A percentile compares a stretch with the other conserved stretches of the same genome.
phyloP scores from a whole-genome alignment of 2,888 invertebrate species.

The Rhamphomyia laevipes region DNA sequence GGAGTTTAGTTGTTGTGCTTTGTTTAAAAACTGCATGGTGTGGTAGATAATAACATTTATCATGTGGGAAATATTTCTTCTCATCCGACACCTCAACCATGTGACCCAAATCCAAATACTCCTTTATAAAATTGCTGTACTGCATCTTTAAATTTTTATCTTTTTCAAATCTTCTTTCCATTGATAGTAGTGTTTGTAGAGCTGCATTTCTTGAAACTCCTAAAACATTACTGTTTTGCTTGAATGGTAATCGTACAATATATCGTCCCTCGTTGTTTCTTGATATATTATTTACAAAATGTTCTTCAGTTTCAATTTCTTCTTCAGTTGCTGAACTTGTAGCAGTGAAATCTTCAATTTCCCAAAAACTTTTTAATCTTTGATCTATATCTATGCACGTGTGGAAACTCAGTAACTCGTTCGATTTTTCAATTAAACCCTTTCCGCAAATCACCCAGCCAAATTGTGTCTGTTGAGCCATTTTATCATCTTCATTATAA shows the following conservation, averaged over 20 bases:
- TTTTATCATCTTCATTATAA: not conserved
- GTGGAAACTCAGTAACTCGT: not conserved
- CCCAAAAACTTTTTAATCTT: not conserved
- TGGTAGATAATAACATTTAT: not conserved
- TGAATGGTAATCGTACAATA: not conserved
- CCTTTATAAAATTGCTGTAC: not conserved
- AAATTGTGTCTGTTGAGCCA: constrained; percentile 6
- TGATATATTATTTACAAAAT: not conserved
- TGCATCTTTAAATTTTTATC: not conserved
- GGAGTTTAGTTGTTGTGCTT: constrained; percentile 1
- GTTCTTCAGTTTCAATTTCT: not conserved
- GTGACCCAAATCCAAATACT: not conserved
- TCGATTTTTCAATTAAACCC: not conserved
- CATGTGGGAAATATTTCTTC: not conserved
- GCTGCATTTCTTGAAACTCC: not conserved
- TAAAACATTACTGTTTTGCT: not conserved
- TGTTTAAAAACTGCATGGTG: constrained; percentile 5
- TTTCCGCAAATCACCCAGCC: constrained; percentile 7
- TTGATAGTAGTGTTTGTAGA: not conserved
- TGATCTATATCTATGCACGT: not conserved
- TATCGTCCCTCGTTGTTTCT: not conserved
- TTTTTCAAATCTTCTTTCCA: not conserved
- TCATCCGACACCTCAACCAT: not conserved
- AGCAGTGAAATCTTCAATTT: not conserved
- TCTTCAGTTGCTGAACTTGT: not conserved